Conservation (phyloP, 2,888 invertebrate genomes). For the Minunthozetes semirufus region DNA sequence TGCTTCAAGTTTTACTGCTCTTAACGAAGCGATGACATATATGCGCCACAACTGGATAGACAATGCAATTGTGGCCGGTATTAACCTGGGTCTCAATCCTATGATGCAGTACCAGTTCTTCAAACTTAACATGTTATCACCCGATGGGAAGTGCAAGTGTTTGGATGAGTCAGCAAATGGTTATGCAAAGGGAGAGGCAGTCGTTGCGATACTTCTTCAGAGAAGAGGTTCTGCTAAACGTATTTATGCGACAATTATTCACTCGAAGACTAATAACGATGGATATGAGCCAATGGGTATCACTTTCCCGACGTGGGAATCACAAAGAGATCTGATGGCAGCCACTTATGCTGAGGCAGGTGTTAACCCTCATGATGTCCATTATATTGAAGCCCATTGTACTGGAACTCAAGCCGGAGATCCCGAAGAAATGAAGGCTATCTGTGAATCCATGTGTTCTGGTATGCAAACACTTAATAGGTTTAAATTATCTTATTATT, state of each 20-base stretch:
- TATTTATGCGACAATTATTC: constrained; percentile 76
- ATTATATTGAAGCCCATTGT: constrained; percentile 55
- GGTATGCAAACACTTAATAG: constrained; percentile 47
- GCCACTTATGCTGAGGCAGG: constrained; percentile 41
- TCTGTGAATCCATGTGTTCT: constrained; percentile 65
- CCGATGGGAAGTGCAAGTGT: constrained; percentile 68
- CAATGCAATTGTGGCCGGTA: constrained; percentile 54
- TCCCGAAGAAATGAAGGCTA: constrained; percentile 53
- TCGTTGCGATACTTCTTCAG: constrained; percentile 65
- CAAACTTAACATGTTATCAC: constrained; percentile 84
- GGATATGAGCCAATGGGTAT: constrained; percentile 85
- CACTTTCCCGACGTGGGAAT: constrained; percentile 62
- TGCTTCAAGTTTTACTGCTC: constrained; percentile 83
- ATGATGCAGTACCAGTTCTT: constrained; percentile 66
- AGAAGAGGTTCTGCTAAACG: constrained; percentile 65
- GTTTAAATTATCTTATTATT: neutral
- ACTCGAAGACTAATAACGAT: constrained; percentile 84
- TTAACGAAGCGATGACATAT: constrained; percentile 73
- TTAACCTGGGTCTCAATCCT: constrained; percentile 52
- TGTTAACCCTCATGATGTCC: constrained; percentile 50
- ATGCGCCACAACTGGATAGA: constrained; percentile 67
- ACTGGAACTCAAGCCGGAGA: constrained; percentile 57
- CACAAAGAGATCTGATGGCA: constrained; percentile 58
- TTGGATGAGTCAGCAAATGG: constrained; percentile 58
- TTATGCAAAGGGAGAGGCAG: constrained; percentile 74